Base-by-base conservation (phyloP, 1,140 invertebrate genomes). In the Andrena cerasifolii region DNA sequence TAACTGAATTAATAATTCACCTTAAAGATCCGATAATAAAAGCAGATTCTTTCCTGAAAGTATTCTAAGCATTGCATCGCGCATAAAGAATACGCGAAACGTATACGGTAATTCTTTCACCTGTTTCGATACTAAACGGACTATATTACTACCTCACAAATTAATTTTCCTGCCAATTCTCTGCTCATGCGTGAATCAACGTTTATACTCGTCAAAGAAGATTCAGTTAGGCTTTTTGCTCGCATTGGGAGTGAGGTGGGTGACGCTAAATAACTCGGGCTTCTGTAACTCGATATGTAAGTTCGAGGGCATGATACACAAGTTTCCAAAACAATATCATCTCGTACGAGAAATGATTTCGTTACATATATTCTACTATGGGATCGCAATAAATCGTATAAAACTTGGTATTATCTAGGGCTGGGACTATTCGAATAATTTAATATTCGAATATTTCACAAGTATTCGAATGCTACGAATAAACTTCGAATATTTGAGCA, bases 181-280 rank as follows among this genome's bases (percentile, higher is more conserved):
- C 58, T 72, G 18, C 71, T 63, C 59, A 33, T 74, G 45, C 31
- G 47, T 65, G 59, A 74, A 65, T 74, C 62, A 75, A 56, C 62
- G 72, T 75, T 54, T 36, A 26, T 33, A 47, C 24, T 66, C n/a
- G 12, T 56, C 72, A 8, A 8, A 12, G 61, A 18, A 56, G 33
- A 66, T 53, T 56, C 72, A 18, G 51, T 18, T 16, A 18, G 45
- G 1, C 12, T n/a, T 45, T 51, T 74, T 18, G 36, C 14, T 24
- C 47, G 14, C 6, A 14, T 40, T 73, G 58, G 31, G 53, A 21
- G 10, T 47, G 24, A 24, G 16, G 33, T 43, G 36, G 24, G 18
- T 12, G 24, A 74, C 18, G 33, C 33, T 54, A 53, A 74, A 65
- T 53, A 65, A 74, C 61, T 53, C 45, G 10, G 31, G 12, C 14